phyloP scores from a whole-genome alignment of 2,113 vertebrate species.

The Hydropotes inermis region DNA sequence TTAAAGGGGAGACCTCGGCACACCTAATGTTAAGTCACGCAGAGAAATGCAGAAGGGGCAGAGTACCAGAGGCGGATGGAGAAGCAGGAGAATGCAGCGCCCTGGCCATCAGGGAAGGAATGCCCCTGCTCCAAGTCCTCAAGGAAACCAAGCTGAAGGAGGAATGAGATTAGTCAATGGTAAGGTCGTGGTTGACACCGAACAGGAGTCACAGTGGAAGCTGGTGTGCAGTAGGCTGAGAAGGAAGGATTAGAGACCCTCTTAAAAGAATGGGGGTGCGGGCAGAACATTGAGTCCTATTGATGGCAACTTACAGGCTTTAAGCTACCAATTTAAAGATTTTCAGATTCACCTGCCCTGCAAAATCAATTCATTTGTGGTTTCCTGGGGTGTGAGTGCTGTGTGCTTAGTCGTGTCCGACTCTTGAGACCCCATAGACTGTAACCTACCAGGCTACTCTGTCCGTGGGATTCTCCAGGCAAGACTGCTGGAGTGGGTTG shows the following conservation, averaged over 20 bases:
- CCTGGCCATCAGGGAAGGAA: neutral
- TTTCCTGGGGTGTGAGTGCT: neutral
- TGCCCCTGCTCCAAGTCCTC: too few relatives aligned
- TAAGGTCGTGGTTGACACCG: neutral
- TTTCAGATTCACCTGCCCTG: neutral
- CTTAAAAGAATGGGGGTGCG: neutral
- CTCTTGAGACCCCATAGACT: neutral
- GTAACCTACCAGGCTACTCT: neutral
- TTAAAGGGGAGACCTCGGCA: neutral
- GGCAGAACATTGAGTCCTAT: neutral
- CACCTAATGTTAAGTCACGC: too few relatives aligned
- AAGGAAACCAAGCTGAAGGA: neutral
- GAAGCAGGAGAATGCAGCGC: neutral
- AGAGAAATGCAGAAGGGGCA: neutral
- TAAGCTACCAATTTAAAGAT: neutral
- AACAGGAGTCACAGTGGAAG: neutral
- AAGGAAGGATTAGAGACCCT: neutral
- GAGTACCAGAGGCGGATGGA: neutral
- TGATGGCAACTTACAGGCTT: neutral
- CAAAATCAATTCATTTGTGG: neutral
- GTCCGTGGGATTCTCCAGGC: neutral
- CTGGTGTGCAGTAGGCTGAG: neutral
- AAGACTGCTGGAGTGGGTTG: neutral
- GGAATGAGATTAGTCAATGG: neutral
- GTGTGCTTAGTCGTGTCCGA: rapidly evolving